Evolutionary conservation across 2,888 invertebrate species (phyloP), one percentile per base, ranked within the genome.

Genomic region (Theodoxus fluviatilis): DNA sequence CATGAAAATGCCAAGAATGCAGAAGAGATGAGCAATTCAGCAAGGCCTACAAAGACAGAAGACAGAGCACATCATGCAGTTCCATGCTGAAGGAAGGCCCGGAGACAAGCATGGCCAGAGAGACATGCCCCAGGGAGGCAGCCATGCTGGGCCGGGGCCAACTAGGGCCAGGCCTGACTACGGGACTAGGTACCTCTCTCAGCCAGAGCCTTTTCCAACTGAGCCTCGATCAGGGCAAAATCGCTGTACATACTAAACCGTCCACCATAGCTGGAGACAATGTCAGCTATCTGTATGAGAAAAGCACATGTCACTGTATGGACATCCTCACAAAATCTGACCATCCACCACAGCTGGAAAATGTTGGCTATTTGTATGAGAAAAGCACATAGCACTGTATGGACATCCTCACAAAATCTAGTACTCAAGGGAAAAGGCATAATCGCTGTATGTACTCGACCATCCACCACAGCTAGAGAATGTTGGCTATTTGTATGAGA

Each of bases 241-340:
- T 80, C 80, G 15, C 74, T 74, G 57, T 69, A 71, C 67, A 70
- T 72, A 73, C 81, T 81, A 76, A 83, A 77, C 57, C 79, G 71
- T 6, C 83, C 84, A 9, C 84, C 84, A 77, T 80, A 84, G 75
- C 83, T 85, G 65, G 81, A 81, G 61, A 85, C 76, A 68, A 84
- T 82, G 70, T 79, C 84, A 74, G 84, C 82, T 69, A 85, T 84
- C 85, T 85, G 79, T 73, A 76, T 75, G 71, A 67, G 25, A 65
- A 57, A 67, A 1, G 28, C 35, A 43, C 7, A 25, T 18, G 18
- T 31, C 15, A 12, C 0, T 37, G n/a, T 12, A 7, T 43, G 6
- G 7, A 25, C 25, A 15, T 47, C 6, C 2, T 43, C 12, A n/a
- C 28, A 38, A 47, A n/a, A 12, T 47, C n/a, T 25, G 25, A 18